phyloP scores from a whole-genome alignment of 30 jellyfish, hydroid and myxozoan genomes.

The Aurelia sp. region DNA sequence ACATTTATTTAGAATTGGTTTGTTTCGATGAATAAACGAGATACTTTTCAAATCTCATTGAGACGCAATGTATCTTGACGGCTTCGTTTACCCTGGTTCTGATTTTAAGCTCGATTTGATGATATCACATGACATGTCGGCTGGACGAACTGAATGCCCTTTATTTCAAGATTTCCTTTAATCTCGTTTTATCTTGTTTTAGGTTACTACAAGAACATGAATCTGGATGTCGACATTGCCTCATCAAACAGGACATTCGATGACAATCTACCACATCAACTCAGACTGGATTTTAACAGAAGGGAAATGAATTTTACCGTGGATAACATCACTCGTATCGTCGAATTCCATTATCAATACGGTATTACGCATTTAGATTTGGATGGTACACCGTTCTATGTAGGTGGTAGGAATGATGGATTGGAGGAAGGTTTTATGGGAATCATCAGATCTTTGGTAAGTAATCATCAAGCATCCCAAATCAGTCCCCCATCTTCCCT shows the following conservation, averaged over 20 bases:
- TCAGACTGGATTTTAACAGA: slow-evolving; percentile 72
- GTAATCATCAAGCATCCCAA: neutral
- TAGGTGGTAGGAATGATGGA: slow-evolving; percentile 93
- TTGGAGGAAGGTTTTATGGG: slow-evolving; percentile 89
- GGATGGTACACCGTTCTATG: slow-evolving; percentile 91
- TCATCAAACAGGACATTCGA: slow-evolving; percentile 74
- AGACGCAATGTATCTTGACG: too few species aligned
- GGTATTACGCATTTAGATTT: slow-evolving; percentile 92
- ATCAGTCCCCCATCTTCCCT: too few species aligned
- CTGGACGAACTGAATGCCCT: too few species aligned
- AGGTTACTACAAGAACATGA: slow-evolving; percentile 72
- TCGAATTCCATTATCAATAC: slow-evolving; percentile 87
- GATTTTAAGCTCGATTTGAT: too few species aligned
- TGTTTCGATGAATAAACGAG: too few species aligned
- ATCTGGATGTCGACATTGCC: slow-evolving; percentile 87
- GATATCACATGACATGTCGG: too few species aligned
- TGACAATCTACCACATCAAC: slow-evolving; percentile 86
- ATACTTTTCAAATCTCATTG: too few species aligned
- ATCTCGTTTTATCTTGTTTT: neutral
- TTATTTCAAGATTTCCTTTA: too few species aligned
- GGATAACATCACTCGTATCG: slow-evolving; percentile 87
- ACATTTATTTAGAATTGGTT: too few species aligned
- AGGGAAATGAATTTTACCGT: slow-evolving; percentile 88
- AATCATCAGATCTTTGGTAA: slow-evolving; percentile 84
- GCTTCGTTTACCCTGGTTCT: too few species aligned